Percentiles rank a stretch among this genome's conserved stretches.
Conservation (phyloP, 2,888 invertebrate genomes). For the Tipula helvola region DNA sequence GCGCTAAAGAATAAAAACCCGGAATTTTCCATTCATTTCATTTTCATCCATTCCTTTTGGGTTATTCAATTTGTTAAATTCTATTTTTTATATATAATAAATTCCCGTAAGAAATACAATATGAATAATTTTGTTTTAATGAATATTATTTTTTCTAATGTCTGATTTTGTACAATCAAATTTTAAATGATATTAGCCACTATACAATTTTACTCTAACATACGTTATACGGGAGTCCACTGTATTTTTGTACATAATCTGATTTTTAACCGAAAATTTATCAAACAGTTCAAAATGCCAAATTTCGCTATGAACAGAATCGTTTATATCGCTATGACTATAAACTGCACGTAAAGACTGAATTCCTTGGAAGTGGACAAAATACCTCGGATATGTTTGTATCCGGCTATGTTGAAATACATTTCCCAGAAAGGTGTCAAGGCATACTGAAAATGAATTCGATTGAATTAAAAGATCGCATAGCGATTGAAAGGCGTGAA, state of each 20-base stretch:
- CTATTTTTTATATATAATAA: too few relatives aligned
- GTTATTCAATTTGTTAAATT: too few relatives aligned
- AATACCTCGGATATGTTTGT: conserved; percentile 58
- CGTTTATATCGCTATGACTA: conserved; percentile 54
- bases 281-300: conserved; percentile 18
- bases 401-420: conserved; percentile 42
- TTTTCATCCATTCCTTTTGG: too few relatives aligned
- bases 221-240: too few relatives aligned
- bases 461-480: conserved; percentile 45
- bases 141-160: too few relatives aligned
- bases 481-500: conserved; percentile 21
- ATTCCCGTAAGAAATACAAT: too few relatives aligned
- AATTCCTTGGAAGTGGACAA: conserved; percentile 56
- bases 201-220: too few relatives aligned
- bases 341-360: conserved; percentile 54
- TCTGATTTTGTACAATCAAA: too few relatives aligned
- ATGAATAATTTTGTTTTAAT: too few relatives aligned
- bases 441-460: conserved; percentile 51
- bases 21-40: too few relatives aligned
- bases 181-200: too few relatives aligned
- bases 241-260: conserved; percentile 10
- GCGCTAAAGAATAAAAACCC: too few relatives aligned
- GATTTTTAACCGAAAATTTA: neutral
- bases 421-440: conserved; percentile 60
- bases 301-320: conserved; percentile 27